Base-by-base conservation (phyloP, 1,140 invertebrate genomes). In the Caenorhabditis tropicalis region DNA sequence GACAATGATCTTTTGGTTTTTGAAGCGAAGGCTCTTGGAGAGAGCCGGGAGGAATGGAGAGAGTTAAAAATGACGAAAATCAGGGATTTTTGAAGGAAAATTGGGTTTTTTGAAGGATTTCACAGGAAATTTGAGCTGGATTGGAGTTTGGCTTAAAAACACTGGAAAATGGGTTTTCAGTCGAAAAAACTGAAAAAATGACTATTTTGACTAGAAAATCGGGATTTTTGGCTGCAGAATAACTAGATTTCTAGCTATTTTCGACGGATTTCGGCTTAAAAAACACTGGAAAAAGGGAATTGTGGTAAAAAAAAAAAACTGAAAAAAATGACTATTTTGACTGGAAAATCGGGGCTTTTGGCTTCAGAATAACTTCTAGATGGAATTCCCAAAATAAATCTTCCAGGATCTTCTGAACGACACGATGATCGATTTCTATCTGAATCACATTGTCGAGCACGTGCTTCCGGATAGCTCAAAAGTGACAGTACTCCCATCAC, bases 371-470 rank as follows among this genome's bases (percentile, higher is more conserved):
- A n/a, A n/a, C n/a, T n/a, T n/a, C n/a, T n/a, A n/a, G n/a, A n/a
- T n/a, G n/a, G n/a, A n/a, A n/a, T n/a, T n/a, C n/a, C n/a, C 7
- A 31, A 19, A 19, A 21, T 53, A 1, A n/a, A 15, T 33, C 80
- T 84, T 51, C n/a, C 83, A 84, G 83, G 84, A 85, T 56, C 70
- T 82, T 33, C 60, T 87, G 15, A 87, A 87, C 53, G 86, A 87
- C 74, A 87, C 86, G 21, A 87, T 87, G 36, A 80, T 87, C 24
- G 86, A 87, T 46, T 87, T 87, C 79, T 87, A 80, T 80, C 49
- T 87, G 33, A 87, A 87, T 80, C 86, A 87, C 39, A 85, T 87
- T 21, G 84, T 87, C n/a, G 86, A 87, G 43, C 86, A 87, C 65
- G 80, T 85, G 12, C 84, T 87, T 0, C 86, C 86, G 4, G 86